These are phyloP conservation scores for Fregata magnificens DNA, from an alignment of 2,113 vertebrate genomes.

Conservation along the genomic window DNA sequence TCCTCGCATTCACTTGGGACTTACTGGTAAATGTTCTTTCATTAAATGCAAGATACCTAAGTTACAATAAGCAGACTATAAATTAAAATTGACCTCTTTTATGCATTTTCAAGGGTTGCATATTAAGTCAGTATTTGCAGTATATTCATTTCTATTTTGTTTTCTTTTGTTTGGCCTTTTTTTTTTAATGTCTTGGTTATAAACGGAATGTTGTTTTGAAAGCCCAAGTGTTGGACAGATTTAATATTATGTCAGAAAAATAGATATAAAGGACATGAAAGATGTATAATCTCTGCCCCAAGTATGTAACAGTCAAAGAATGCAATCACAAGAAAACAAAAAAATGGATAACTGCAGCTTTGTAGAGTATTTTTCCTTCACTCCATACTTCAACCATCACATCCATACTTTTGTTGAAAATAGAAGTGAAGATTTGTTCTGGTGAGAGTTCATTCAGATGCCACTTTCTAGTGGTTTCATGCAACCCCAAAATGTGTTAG, in stretches of 20 bases:
- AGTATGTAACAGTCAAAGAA: not conserved
- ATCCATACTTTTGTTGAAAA: not conserved
- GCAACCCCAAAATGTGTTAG: not conserved
- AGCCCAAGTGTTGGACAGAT: not conserved
- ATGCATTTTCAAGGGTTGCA: not conserved
- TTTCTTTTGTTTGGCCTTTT: not conserved
- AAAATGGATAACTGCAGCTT: not conserved
- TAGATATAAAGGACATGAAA: not conserved
- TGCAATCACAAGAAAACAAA: not conserved
- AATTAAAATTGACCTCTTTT: not conserved
- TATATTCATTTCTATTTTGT: not conserved
- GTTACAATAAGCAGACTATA: not conserved
- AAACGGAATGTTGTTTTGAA: not conserved
- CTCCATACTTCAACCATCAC: not conserved
- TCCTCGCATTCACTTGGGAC: not conserved
- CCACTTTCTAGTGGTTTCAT: not conserved
- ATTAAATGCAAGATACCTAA: not conserved
- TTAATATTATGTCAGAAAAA: not conserved
- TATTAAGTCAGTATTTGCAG: not conserved
- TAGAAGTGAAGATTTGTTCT: not conserved
- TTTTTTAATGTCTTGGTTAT: not conserved
- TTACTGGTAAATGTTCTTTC: not conserved
- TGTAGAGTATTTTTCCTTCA: not conserved
- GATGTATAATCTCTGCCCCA: not conserved
- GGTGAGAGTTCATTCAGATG: not conserved